Conservation (phyloP, 2,888 invertebrate genomes). For the Nebria salina region DNA sequence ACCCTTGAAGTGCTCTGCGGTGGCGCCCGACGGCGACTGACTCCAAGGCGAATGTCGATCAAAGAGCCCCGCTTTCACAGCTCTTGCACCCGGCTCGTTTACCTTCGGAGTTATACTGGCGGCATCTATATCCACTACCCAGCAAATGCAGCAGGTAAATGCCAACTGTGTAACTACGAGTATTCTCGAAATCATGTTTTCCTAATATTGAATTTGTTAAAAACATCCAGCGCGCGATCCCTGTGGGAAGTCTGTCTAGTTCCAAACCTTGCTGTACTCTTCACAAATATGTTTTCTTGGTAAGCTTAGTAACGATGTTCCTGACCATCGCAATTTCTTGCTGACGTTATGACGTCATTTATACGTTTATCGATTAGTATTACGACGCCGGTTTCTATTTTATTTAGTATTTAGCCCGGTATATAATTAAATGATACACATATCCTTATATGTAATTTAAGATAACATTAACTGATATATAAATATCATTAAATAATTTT, state of each 20-base stretch:
- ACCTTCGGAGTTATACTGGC: constrained; percentile 40
- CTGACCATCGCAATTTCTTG: constrained; percentile 33
- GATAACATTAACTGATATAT: too few relatives aligned
- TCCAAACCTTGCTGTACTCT: neutral
- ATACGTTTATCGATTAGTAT: too few relatives aligned
- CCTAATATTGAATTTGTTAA: constrained; percentile 19
- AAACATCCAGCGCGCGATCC: constrained; percentile 28
- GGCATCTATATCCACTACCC: constrained; percentile 24
- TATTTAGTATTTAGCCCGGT: too few relatives aligned
- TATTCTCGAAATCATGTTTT: neutral
- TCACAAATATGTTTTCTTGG: constrained; percentile 15
- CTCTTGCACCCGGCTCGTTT: constrained; percentile 37
- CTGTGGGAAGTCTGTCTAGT: constrained; percentile 11
- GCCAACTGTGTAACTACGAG: neutral
- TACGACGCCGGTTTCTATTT: too few relatives aligned
- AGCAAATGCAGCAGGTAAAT: neutral
- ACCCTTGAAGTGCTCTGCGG: constrained; percentile 19
- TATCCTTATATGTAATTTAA: too few relatives aligned
- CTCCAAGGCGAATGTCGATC: constrained; percentile 25
- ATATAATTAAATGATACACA: too few relatives aligned
- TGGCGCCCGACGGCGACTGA: constrained; percentile 37
- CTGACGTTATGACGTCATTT: neutral
- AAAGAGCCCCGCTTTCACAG: constrained; percentile 30
- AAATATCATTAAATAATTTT: too few relatives aligned
- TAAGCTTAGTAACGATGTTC: constrained; percentile 29